Conservation (phyloP, 2,888 invertebrate genomes). For the Caenorhabditis sp. region DNA sequence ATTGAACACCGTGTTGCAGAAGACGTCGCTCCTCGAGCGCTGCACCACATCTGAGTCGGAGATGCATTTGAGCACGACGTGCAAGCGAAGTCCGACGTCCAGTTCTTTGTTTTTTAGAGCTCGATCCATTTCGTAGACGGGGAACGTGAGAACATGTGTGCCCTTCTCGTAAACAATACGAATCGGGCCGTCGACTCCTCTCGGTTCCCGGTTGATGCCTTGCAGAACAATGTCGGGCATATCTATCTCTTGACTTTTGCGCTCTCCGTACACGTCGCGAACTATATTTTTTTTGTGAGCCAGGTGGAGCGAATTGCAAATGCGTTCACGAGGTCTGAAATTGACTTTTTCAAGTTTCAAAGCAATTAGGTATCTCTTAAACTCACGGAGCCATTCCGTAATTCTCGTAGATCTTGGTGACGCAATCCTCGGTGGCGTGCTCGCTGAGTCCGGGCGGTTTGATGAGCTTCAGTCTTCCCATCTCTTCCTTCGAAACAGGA, state of each 20-base stretch:
- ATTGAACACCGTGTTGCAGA: not conserved
- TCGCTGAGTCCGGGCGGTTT: conserved; percentile 69
- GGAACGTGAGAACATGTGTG: conserved; percentile 73
- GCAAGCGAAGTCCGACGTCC: conserved; percentile 67
- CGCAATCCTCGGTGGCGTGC: conserved; percentile 65
- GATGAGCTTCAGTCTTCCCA: conserved; percentile 65
- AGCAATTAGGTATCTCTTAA: not conserved
- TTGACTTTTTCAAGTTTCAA: not conserved
- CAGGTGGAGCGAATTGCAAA: conserved; percentile 64
- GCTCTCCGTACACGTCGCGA: conserved; percentile 66
- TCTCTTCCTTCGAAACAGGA: not conserved
- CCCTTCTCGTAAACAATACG: conserved; percentile 34
- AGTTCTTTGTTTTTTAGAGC: conserved; percentile 71
- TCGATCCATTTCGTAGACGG: conserved; percentile 74
- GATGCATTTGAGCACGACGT: conserved; percentile 72
- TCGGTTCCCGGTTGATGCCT: no score
- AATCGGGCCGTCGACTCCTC: conserved; percentile 36
- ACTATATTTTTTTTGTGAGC: conserved; percentile 71
- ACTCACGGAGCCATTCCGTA: conserved; percentile 44
- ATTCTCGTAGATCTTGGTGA: conserved; percentile 62
- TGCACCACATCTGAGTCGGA: not conserved
- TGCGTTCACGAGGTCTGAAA: conserved; percentile 71
- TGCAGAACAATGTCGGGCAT: no score
- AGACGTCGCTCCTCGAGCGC: not conserved
- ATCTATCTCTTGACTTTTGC: not conserved